Base-by-base conservation (phyloP, 2,888 invertebrate species). In the Drosophila hamatofila region DNA sequence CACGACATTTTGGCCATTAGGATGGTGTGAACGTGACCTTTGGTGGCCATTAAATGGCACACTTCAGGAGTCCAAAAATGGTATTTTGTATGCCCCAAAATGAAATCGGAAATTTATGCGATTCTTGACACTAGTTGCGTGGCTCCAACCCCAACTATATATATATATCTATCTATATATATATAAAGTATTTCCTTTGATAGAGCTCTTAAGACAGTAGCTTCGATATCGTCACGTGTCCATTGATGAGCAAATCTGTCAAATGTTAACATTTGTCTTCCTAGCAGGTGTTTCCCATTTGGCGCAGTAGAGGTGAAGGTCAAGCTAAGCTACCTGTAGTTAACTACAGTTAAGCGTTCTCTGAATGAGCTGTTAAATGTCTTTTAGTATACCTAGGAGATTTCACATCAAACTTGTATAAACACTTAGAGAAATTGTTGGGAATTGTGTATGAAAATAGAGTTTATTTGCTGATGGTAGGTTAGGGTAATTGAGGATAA, bases 21-120 rank as follows among this genome's bases (percentile, higher is more conserved):
- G 81, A 72, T 72, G 86, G 80, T 81, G 81, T 81, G 88, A 90
- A 91, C 91, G 91, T 91, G 91, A 91, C 91, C 91, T 92, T 90
- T 90, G 84, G 84, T 80, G 87, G 92, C 90, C 89, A 91, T 91
- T 91, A 91, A 91, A 91, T 87, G 88, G 83, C 89, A 83, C 83
- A 88, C 91, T 88, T 89, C 73, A 30, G 83, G 83, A 83, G 80
- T 81, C 78, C 55, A 69, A 74, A 74, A 71, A 81, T 66, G 83
- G 18, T 49, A 49, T 49, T 86, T 75, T 80, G 83, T 90, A 78
- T 70, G 81, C 64, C 74, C 64, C 74, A 2, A 23, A 33, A 33
- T 75, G 78, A 83, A 86, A 81, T 79, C 79, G 80, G 81, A 85
- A 82, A 91, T 91, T 91, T 91, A 91, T 91, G 91, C 88, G 91